phyloP scores from a whole-genome alignment of 1,140 invertebrate genomes.

The Drusus annulatus region DNA sequence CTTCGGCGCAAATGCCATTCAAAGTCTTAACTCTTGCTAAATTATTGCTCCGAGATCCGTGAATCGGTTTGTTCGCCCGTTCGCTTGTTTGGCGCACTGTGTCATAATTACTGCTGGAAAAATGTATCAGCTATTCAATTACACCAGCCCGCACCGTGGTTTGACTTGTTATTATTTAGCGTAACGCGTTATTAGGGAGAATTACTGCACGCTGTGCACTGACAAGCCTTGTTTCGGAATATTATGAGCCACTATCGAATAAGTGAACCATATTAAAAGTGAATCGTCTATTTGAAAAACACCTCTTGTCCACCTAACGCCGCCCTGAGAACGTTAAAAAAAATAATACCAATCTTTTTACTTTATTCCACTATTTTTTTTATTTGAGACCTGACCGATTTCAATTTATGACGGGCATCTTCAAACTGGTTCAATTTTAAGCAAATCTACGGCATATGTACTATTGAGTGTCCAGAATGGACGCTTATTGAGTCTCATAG shows the following conservation, averaged over 20 bases:
- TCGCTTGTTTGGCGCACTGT: conserved; percentile 4
- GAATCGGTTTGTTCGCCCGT: conserved; percentile 14
- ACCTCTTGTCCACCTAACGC: no score
- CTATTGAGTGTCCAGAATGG: no score
- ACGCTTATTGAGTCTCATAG: no score
- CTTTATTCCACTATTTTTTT: no score
- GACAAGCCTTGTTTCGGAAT: conserved; percentile 18
- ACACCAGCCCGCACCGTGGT: conserved; percentile 28
- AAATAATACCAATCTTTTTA: no score
- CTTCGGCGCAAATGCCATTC: conserved; percentile 31
- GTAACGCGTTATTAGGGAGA: conserved; percentile 30
- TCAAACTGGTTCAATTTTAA: no score
- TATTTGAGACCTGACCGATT: no score
- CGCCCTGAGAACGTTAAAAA: no score
- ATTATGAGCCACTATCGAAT: not conserved
- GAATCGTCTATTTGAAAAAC: not conserved
- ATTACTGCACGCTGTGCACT: conserved; percentile 28
- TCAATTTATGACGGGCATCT: no score
- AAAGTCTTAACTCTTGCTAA: conserved; percentile 4
- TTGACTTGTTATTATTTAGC: conserved; percentile 25
- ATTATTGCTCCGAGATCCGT: conserved; percentile 33
- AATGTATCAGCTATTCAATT: conserved; percentile 32
- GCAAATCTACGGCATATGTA: no score
- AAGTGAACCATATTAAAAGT: conserved; percentile 23
- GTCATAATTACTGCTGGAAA: conserved; percentile 38